Evolutionary conservation across 1,140 invertebrate species (phyloP).

Genomic region (Bombyx mandarina): DNA sequence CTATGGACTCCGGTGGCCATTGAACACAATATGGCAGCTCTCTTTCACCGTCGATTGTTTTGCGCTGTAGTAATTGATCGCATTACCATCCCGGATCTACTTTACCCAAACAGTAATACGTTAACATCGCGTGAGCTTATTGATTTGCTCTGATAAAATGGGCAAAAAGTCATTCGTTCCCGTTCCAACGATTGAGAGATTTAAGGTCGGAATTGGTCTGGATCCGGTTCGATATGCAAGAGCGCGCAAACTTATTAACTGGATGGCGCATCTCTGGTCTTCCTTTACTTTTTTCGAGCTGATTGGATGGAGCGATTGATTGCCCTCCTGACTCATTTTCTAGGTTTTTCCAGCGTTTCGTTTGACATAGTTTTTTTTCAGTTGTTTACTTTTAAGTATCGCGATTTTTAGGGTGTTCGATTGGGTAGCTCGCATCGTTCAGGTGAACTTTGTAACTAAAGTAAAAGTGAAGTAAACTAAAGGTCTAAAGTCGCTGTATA

Average conservation of each 20-base stretch:
- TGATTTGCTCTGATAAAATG: neutral
- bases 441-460: too few species aligned
- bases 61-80: too few species aligned
- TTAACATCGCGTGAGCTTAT: too few species aligned
- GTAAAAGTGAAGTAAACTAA: too few species aligned
- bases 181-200: conserved; percentile 46
- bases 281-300: conserved; percentile 54
- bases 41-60: neutral
- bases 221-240: conserved; percentile 51
- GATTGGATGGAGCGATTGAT: conserved; percentile 42
- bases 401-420: too few species aligned
- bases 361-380: too few species aligned
- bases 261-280: conserved; percentile 39
- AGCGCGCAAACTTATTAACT: conserved; percentile 61
- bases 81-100: too few species aligned
- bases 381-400: too few species aligned
- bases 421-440: too few species aligned
- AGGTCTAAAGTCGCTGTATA: too few species aligned
- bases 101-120: too few species aligned
- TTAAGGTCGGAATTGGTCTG: conserved; percentile 52
- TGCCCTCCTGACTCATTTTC: conserved; percentile 37
- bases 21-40: neutral
- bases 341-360: neutral
- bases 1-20: too few species aligned
- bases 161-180: conserved; percentile 25